Evolutionary conservation across 2,113 vertebrate genomes (phyloP), one percentile per base, ranked within the genome.

Genomic region (Oncorhynchus masou): DNA sequence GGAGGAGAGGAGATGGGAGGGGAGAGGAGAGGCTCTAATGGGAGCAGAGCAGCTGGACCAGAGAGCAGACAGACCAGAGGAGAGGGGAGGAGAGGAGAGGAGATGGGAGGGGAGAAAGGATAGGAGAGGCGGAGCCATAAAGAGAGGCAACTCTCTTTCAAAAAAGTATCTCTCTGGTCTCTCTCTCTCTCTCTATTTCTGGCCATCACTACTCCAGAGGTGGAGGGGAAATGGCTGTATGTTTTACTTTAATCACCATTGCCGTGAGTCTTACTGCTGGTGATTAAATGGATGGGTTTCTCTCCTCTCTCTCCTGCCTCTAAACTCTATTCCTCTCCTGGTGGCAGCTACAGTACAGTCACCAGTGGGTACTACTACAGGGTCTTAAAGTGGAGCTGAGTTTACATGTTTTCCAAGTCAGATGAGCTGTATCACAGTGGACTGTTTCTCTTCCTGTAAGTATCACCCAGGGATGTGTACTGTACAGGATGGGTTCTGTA

Each of bases 211-310:
- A 31, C 51, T 16, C 15, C 49, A 74, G 20, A 74, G 66, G 51
- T 77, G 67, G 54, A 1, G 22, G 62, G 54, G 59, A 70, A 70
- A 74, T 48, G 15, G 25, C 49, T 68, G 74, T 80, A 79, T 82
- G 75, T 75, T 77, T 76, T 71, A 67, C 13, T 73, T 79, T 78
- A 74, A 81, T 82, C 68, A 54, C 34, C 24, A 65, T 6, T 68
- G 8, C 39, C 39, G 16, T 25, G 70, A 65, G 60, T 20, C 68
- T 34, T 66, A 57, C 19, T 19, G 19, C 24, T 45, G 54, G 45
- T 69, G 68, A 76, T 71, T 59, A 80, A 59, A 76, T 71, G 65
- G 51, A 78, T 72, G 45, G 48, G 27, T 65, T 73, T 20, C 16
- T 57, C 15, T 60, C 59, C 59, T 60, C n/a, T 60, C 20, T 60